These are phyloP conservation scores for Aspidapion aeneum DNA, from an alignment of 2,888 invertebrate species.

Conservation along the genomic window DNA sequence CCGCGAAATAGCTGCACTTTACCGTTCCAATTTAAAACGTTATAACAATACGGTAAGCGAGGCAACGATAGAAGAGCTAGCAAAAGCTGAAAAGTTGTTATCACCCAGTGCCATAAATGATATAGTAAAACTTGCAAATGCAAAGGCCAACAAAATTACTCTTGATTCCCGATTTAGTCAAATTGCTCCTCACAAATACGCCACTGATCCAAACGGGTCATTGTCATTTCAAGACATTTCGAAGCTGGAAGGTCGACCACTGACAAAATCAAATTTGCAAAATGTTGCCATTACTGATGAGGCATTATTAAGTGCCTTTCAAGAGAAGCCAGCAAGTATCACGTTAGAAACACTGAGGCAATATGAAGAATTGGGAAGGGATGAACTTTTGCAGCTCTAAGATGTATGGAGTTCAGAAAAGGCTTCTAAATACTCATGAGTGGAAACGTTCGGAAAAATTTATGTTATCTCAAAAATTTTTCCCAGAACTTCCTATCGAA, in stretches of 20 bases:
- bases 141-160: constrained; percentile 4
- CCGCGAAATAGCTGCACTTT: neutral
- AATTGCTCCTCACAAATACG: neutral
- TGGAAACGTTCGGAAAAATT: too few relatives aligned
- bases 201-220: neutral
- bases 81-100: neutral
- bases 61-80: neutral
- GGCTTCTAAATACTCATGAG: too few relatives aligned
- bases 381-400: neutral
- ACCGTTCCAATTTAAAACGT: neutral
- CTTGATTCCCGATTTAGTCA: neutral
- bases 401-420: too few relatives aligned
- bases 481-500: too few relatives aligned
- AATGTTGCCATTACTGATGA: too few relatives aligned
- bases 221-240: neutral
- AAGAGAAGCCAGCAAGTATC: neutral
- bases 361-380: neutral
- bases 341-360: neutral
- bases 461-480: too few relatives aligned
- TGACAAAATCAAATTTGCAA: neutral
- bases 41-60: constrained; percentile 4
- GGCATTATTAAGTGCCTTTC: neutral
- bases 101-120: constrained; percentile 5
- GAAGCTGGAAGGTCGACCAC: neutral
- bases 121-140: constrained; percentile 5